Percentiles rank a stretch among this genome's conserved stretches.
Conservation (phyloP, 2,113 vertebrate genomes). For the Tautogolabrus adspersus region DNA sequence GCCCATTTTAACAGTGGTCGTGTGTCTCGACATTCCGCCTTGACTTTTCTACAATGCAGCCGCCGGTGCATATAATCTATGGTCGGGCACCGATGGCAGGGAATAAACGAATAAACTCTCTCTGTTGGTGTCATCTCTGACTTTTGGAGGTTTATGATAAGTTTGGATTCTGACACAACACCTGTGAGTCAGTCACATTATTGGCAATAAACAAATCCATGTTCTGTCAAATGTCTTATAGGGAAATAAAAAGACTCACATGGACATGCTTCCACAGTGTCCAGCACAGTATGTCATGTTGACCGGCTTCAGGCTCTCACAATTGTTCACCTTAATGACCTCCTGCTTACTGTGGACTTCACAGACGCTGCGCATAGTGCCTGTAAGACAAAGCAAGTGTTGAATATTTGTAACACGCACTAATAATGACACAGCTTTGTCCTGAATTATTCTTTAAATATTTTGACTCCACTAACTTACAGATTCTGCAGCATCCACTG, state of each 20-base stretch:
- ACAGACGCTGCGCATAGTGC: conserved; percentile 74
- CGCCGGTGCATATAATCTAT: too few species aligned
- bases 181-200: too few species aligned
- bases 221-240: too few species aligned
- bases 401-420: background rate
- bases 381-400: conserved; percentile 60
- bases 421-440: background rate
- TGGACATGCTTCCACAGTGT: conserved; percentile 84
- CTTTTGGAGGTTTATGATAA: too few species aligned
- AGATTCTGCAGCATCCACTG: conserved; percentile 78
- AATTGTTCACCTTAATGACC: conserved; percentile 77
- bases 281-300: conserved; percentile 87
- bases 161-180: too few species aligned
- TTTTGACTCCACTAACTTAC: conserved; percentile 63
- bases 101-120: too few species aligned
- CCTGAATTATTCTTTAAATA: background rate
- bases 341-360: conserved; percentile 62
- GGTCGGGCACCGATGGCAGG: too few species aligned
- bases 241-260: conserved; percentile 82
- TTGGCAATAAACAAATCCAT: too few species aligned
- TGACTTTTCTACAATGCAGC: too few species aligned
- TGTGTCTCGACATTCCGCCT: too few species aligned
- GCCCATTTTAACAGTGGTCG: too few species aligned
- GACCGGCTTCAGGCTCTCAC: conserved; percentile 76
- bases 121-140: too few species aligned